phyloP scores from a whole-genome alignment of 2,888 invertebrate genomes.

The Scelioninae gen. 1 region DNA sequence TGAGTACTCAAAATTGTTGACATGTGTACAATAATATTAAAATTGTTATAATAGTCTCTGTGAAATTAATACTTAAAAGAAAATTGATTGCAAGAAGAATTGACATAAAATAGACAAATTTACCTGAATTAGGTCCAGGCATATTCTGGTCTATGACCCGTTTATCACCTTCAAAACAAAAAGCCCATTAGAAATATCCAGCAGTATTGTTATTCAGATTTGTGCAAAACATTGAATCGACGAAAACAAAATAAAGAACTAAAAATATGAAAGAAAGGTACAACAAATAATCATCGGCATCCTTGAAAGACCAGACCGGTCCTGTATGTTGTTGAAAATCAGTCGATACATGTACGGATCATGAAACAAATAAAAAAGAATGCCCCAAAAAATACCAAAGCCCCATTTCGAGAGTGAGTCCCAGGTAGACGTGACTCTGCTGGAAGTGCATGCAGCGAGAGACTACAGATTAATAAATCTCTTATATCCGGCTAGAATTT shows the following conservation, averaged over 20 bases:
- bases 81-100: background rate
- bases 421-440: conserved; percentile 17
- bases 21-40: no score
- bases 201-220: background rate
- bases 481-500: background rate
- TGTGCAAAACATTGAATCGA: conserved; percentile 64
- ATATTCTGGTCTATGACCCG: conserved; percentile 79
- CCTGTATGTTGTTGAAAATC: conserved; percentile 21
- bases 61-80: background rate
- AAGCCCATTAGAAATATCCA: conserved; percentile 6
- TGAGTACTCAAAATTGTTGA: background rate
- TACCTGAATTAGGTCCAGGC: conserved; percentile 79
- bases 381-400: conserved; percentile 33
- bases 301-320: background rate
- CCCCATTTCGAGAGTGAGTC: conserved; percentile 19
- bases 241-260: conserved; percentile 62
- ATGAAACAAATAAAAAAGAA: conserved; percentile 30
- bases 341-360: conserved; percentile 16
- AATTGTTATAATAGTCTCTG: no score
- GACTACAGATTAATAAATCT: conserved; percentile 39
- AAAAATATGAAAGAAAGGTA: conserved; percentile 53
- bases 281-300: conserved; percentile 58
- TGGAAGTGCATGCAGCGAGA: conserved; percentile 54
- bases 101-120: background rate
- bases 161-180: conserved; percentile 79